These are phyloP conservation scores for Ennomos erosarius DNA, from an alignment of 2,888 invertebrate species.

Conservation along the genomic window DNA sequence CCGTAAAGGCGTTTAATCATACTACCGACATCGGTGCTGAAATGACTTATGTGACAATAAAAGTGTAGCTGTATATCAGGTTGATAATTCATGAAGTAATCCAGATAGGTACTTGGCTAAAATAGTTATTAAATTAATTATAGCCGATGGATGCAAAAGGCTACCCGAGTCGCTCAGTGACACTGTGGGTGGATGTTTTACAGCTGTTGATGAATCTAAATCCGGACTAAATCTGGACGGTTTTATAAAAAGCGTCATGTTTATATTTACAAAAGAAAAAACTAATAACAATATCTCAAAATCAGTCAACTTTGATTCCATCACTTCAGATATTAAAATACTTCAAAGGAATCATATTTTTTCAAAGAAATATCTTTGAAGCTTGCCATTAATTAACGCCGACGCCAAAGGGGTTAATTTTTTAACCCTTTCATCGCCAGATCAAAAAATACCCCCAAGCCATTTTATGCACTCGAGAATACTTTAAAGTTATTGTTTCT, in stretches of 20 bases:
- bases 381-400: conserved; percentile 77
- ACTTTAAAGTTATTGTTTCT: conserved; percentile 80
- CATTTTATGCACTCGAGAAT: conserved; percentile 72
- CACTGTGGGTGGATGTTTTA: no score
- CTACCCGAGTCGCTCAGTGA: no score
- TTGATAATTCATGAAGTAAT: no score
- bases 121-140: no score
- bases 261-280: conserved; percentile 10
- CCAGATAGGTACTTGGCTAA: no score
- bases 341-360: conserved; percentile 66
- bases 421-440: conserved; percentile 68
- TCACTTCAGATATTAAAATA: conserved; percentile 54
- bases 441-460: conserved; percentile 67
- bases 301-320: conserved; percentile 38
- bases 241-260: no score
- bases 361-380: conserved; percentile 61
- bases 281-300: conserved; percentile 19
- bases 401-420: conserved; percentile 71
- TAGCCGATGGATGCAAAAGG: no score
- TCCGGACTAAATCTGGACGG: no score
- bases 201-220: no score
- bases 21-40: conserved; percentile 45
- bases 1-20: conserved; percentile 70
- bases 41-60: conserved; percentile 51
- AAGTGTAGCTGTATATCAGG: conserved; percentile 3